Base-by-base conservation (phyloP, 2,888 invertebrate species). In the Cristatella mucedo region DNA sequence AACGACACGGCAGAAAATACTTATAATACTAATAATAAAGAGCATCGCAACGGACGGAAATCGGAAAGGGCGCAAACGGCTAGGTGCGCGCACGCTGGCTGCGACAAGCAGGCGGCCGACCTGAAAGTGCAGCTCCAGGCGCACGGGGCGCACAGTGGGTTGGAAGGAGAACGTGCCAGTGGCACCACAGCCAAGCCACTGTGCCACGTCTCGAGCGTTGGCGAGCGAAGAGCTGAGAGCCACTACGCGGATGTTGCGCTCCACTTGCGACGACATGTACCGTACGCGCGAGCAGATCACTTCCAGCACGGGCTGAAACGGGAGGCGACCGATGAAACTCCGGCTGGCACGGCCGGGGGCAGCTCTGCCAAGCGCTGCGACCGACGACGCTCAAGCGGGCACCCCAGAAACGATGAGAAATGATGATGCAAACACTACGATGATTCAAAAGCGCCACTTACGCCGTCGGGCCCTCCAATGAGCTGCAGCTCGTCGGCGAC, bases 161-260 rank as follows among this genome's bases (percentile, higher is more conserved):
- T 95, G 93, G 70, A 99, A 99, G 71, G 97, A 99, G 69, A 95
- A 99, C 2, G 87, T 84, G 20, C 82, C 78, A 53, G 86, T 84
- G 2, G 87, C 76, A 52, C 80, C 81, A 57, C 91, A 91, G 16
- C 93, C 93, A 31, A 95, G 70, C 95, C 95, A 95, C 58, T 87
- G 85, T 0, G 89, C 81, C 3, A 91, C 78, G 67, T 95, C 93
- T 48, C 83, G 76, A 0, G 95, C 91, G 70, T 95, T 93, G 13
- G 86, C 82, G 37, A 97, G 70, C 0, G 95, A 89, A 0, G 89
- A 80, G 2, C 87, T 85, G 11, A 99, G 69, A 0, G 93, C 89
- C 22, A 99, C 78, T 40, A 99, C 87, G 13, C 95, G 74, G 48
- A 93, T 87, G 45, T 60, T 60, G 3, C 55, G 46, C 63, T 81